Evolutionary conservation across 2,797 vertebrate species (phyloP), one percentile per base, ranked within the genome.

Genomic region (Triplophysa bombifrons): DNA sequence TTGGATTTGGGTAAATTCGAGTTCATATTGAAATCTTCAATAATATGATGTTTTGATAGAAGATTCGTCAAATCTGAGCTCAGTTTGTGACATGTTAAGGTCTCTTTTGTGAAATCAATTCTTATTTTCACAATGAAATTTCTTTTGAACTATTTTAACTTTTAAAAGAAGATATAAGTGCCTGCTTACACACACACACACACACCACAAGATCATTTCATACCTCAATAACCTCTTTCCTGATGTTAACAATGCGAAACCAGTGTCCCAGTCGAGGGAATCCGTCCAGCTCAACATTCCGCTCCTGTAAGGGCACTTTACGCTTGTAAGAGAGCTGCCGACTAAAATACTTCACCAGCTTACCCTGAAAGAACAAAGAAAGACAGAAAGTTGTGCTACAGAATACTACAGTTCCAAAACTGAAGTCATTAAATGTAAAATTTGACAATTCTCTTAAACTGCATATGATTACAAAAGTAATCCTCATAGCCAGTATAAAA

Each of bases 331-430:
- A 99, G 88, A 99, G 94, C 94, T 99, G 98, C 82, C 97, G 94
- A 92, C 97, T 99, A 92, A 99, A 98, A 88, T 99, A 99, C 82
- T 98, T 99, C 85, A 99, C 98, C 94, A 99, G 92, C 87, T 98
- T 99, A 90, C 97, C 97, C 98, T 99, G 93, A 85, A 16, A 74
- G 0, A 53, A 22, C 46, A 22, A 74, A 0, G 60, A 22, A 41
- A 64, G 56, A 78, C 20, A 61, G 55, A 13, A 55, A 17, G 17
- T n/a, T 38, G 69, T 12, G 3, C 6, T 38, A 41, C 41, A 41
- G 2, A 41, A 41, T 41, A 5, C 34, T 7, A 10, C 8, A 41
- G 1, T 30, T 30, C 4, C 30, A 30, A 30, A 30, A 4, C 30
- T 30, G 30, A 4, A 27, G n/a, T 13, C 19, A 3, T 38, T 8